Base-by-base conservation (phyloP, 2,797 vertebrate species). In the Sebastes itinus region DNA sequence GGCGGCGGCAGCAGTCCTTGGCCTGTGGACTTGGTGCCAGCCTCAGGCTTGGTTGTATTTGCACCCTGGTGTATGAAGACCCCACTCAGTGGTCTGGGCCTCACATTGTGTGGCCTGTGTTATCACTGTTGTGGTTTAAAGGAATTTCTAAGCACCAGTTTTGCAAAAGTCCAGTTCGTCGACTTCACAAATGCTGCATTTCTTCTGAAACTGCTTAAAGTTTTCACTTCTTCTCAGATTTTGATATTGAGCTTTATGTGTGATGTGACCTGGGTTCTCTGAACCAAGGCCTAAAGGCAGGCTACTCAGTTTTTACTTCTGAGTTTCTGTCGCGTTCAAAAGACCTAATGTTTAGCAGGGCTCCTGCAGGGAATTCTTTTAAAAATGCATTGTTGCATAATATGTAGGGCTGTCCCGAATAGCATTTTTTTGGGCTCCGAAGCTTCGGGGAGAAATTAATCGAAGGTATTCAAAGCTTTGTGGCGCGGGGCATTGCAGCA, bases 181-280 rank as follows among this genome's bases (percentile, higher is more conserved):
- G 6, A 4, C 2, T 77, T 71, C n/a, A 81, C 49, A 16, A 52
- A 42, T 75, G 67, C 27, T 67, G 33, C 52, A 61, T 75, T 23
- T 77, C 20, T 38, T 54, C 6, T 38, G 35, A 74, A 63, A 18
- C 23, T 22, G 58, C 35, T 68, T 49, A 13, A 25, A 42, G 54
- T 55, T 60, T 20, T 20, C 10, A 7, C 59, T 23, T 23, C 12
- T 25, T 65, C 68, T 42, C 18, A 38, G 35, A 38, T 60, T 70
- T 70, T 46, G 23, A 62, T n/a, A 25, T 38, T 49, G n/a, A 61
- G 71, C 28, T 68, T 23, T 14, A 49, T n/a, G 14, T 32, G 65
- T 65, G 38, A 72, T 52, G n/a, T 79, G 61, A 67, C 46, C 55
- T 7, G 80, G 79, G 80, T 86, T 90, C 76, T 54, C 27, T 82